Evolutionary conservation across 2,113 vertebrate species (phyloP).

Genomic region (Thalassarche chlororhynchos): DNA sequence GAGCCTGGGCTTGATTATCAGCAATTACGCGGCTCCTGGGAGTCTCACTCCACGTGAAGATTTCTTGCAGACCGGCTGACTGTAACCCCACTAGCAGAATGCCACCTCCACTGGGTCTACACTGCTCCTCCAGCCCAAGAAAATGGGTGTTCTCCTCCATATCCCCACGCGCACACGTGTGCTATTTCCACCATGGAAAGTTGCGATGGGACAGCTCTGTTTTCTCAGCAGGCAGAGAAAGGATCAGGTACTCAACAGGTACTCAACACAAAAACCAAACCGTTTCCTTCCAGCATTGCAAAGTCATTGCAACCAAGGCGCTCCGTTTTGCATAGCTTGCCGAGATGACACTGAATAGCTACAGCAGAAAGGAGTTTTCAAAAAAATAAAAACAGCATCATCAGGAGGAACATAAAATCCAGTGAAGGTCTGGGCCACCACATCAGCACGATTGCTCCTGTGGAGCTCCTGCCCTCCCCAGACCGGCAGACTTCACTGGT

Average conservation of each 20-base stretch:
- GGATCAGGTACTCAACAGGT: not conserved
- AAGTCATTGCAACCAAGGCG: rapidly evolving
- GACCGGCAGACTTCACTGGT: not conserved
- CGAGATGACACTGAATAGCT: not conserved
- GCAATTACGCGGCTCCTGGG: not conserved
- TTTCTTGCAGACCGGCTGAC: not conserved
- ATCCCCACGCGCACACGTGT: rapidly evolving
- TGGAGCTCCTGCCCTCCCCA: not conserved
- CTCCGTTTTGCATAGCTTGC: not conserved
- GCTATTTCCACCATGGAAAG: not conserved
- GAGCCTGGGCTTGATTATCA: not conserved
- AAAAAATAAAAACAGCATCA: not conserved
- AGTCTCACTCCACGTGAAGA: not conserved
- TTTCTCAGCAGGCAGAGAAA: not conserved
- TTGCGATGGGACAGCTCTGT: not conserved
- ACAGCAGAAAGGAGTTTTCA: not conserved
- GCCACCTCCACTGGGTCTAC: not conserved
- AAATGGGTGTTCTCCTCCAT: not conserved
- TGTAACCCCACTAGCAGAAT: not conserved
- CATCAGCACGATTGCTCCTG: not conserved
- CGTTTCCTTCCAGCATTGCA: not conserved
- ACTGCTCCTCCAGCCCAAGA: not conserved
- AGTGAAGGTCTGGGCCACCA: not conserved
- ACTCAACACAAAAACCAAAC: not conserved
- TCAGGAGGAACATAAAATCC: not conserved